Conservation (phyloP, 2,797 vertebrate genomes). For the Cheirogaleus major region DNA sequence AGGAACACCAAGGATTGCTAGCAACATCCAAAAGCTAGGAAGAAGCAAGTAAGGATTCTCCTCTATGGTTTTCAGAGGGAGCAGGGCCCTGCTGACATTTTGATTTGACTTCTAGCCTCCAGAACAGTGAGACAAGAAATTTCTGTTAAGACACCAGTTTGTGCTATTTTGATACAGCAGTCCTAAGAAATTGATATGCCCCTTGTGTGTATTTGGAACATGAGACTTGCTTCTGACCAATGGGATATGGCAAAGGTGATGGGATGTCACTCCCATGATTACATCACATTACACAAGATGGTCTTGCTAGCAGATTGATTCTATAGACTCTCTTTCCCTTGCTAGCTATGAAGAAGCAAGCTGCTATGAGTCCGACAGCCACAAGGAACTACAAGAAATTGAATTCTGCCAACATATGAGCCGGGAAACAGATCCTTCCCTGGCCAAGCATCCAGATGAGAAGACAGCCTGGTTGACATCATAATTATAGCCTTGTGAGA, state of each 20-base stretch:
- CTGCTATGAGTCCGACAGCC: not conserved
- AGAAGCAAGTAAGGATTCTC: not conserved
- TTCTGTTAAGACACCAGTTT: not conserved
- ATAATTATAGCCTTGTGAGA: not conserved
- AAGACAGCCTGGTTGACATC: not conserved
- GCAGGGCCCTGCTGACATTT: not conserved
- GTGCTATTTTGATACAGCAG: not conserved
- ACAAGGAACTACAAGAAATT: not conserved
- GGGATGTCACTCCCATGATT: not conserved
- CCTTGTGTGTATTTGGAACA: no score
- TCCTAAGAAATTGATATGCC: not conserved
- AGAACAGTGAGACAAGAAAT: not conserved
- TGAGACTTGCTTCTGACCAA: not conserved
- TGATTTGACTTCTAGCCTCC: not conserved
- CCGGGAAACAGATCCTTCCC: not conserved
- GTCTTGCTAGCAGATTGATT: not conserved
- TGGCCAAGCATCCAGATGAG: not conserved
- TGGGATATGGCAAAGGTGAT: not conserved
- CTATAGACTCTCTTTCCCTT: not conserved
- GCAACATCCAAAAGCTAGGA: not conserved
- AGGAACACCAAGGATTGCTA: no score
- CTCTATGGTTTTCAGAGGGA: not conserved
- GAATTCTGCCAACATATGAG: not conserved
- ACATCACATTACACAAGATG: not conserved
- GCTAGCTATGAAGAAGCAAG: not conserved